Percentiles rank a stretch among this genome's conserved stretches.
phyloP scores from a whole-genome alignment of 1,140 invertebrate genomes.

The Xylocopa sonorina region DNA sequence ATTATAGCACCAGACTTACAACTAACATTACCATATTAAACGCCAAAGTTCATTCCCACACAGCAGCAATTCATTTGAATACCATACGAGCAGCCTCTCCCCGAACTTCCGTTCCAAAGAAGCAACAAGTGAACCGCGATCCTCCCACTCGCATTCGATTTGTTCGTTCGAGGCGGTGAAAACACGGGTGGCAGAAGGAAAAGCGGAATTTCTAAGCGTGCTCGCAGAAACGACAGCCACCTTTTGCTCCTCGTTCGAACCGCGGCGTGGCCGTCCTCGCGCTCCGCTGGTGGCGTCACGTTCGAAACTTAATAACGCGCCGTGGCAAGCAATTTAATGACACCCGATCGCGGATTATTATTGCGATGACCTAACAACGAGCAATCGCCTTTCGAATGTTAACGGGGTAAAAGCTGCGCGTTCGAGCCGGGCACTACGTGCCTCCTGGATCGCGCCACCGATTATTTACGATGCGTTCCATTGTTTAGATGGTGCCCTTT shows the following conservation, averaged over 20 bases:
- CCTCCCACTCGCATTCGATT: not conserved
- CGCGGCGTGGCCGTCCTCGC: not conserved
- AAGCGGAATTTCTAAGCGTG: too few relatives aligned
- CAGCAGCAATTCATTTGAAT: not conserved
- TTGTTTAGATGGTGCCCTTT: not conserved
- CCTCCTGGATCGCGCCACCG: constrained; percentile 60
- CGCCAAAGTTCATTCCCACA: not conserved
- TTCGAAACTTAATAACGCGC: constrained; percentile 47
- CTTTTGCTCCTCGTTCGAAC: not conserved
- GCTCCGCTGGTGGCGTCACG: constrained; percentile 29
- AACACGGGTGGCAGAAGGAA: too few relatives aligned
- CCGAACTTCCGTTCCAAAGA: not conserved
- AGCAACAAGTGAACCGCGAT: constrained; percentile 15
- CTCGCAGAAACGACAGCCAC: too few relatives aligned
- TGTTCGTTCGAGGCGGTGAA: not conserved
- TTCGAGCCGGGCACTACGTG: constrained; percentile 17
- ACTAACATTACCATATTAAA: not conserved
- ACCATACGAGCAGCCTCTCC: not conserved
- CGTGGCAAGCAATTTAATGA: constrained; percentile 49
- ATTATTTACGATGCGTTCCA: constrained; percentile 3
- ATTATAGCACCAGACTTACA: not conserved
- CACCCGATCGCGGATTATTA: constrained; percentile 50
- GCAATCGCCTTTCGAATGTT: constrained; percentile 50
- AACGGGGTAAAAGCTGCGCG: constrained; percentile 33
- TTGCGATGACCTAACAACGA: constrained; percentile 58